Evolutionary conservation across 2,888 invertebrate genomes (phyloP).

Genomic region (Calephelis perditalis): DNA sequence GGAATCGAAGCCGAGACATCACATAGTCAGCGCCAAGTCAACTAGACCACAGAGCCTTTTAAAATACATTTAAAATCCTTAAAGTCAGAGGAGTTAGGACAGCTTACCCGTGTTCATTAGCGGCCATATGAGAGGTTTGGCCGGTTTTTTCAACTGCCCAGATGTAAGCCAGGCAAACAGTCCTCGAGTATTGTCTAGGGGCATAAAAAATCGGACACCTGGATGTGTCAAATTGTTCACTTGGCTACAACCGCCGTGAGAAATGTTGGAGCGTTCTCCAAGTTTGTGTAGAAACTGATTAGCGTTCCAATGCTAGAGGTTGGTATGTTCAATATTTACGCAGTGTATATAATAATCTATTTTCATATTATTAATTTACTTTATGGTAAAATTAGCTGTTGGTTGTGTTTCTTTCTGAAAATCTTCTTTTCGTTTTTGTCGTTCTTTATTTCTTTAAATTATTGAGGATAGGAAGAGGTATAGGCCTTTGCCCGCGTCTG

Average conservation of each 20-base stretch:
- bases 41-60: too few relatives aligned
- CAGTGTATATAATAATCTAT: conserved; percentile 17
- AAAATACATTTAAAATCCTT: too few relatives aligned
- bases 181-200: conserved; percentile 55
- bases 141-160: conserved; percentile 69
- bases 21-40: too few relatives aligned
- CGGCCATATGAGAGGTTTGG: conserved; percentile 70
- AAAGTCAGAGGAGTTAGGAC: not conserved
- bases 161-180: conserved; percentile 66
- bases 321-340: conserved; percentile 27
- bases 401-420: too few relatives aligned
- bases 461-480: too few relatives aligned
- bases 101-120: conserved; percentile 57
- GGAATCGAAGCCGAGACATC: too few relatives aligned
- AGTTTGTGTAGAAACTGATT: conserved; percentile 35
- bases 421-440: too few relatives aligned
- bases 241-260: conserved; percentile 65
- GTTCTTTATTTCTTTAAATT: too few relatives aligned
- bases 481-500: too few relatives aligned
- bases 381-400: too few relatives aligned
- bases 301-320: conserved; percentile 32
- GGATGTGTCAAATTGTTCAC: conserved; percentile 78
- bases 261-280: conserved; percentile 41
- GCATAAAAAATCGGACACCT: conserved; percentile 73
- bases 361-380: not conserved